Evolutionary conservation across 2,797 vertebrate species (phyloP).

Genomic region (Coregonus ussuriensis): DNA sequence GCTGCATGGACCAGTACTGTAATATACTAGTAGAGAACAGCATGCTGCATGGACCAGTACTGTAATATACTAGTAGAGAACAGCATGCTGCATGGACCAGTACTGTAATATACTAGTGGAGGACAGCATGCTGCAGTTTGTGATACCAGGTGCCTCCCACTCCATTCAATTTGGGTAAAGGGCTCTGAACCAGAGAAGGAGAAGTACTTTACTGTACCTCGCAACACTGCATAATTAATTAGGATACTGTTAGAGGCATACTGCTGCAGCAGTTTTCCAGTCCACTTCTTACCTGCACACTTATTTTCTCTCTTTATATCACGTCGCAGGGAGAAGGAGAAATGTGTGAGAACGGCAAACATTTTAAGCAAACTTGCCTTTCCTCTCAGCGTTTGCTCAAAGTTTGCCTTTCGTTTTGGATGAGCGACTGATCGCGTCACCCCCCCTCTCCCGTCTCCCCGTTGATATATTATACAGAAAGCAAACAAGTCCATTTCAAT

Average conservation of each 20-base stretch:
- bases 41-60: too few species aligned
- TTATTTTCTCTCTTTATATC: neutral
- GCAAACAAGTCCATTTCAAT: neutral
- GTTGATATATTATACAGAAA: neutral
- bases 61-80: too few species aligned
- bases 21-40: too few species aligned
- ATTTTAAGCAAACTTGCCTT: too few species aligned
- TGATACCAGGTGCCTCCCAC: conserved; percentile 36
- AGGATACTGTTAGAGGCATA: neutral
- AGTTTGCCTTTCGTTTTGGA: conserved; percentile 4
- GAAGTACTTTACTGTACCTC: conserved; percentile 16
- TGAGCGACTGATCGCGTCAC: neutral
- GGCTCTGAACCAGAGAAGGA: conserved; percentile 26
- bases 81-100: too few species aligned
- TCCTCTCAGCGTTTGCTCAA: neutral
- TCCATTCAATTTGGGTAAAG: conserved; percentile 25
- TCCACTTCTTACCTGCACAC: neutral
- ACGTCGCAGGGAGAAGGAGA: neutral
- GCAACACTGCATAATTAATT: conserved; percentile 42
- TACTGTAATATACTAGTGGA: too few species aligned
- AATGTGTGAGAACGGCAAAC: neutral
- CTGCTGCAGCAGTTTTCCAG: neutral
- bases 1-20: too few species aligned
- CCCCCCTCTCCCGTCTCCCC: neutral
- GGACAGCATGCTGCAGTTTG: conserved; percentile 12